These are phyloP conservation scores for Andrena cerasifolii DNA, from an alignment of 1,140 invertebrate species.

Conservation along the genomic window DNA sequence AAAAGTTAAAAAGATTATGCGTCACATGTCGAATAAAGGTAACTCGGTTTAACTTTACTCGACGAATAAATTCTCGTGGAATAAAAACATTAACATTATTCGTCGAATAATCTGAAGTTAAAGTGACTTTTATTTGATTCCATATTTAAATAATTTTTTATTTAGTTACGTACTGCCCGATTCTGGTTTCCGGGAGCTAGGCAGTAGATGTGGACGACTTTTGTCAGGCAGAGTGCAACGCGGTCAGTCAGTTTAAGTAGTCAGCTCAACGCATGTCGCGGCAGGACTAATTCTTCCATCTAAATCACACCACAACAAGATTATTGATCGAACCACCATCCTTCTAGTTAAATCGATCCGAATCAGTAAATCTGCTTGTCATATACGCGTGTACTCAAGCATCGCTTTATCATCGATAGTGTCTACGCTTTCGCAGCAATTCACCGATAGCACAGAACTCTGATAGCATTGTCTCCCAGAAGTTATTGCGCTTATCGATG, in stretches of 20 bases:
- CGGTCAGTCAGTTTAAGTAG: neutral
- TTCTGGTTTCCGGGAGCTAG: neutral
- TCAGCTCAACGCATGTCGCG: neutral
- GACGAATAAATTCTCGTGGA: no score
- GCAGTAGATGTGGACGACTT: neutral
- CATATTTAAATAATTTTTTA: no score
- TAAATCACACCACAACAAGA: neutral
- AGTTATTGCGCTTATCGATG: neutral
- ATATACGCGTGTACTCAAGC: neutral
- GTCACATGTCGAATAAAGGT: no score
- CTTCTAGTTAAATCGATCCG: neutral
- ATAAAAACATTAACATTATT: no score
- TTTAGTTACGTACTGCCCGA: no score
- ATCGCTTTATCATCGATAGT: no score
- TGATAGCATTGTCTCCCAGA: neutral
- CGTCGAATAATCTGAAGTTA: no score
- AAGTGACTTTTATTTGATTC: no score
- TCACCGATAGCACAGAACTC: no score
- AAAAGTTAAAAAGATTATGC: no score
- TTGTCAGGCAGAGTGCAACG: neutral
- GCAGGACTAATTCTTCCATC: slow-evolving; percentile 4
- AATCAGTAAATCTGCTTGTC: neutral
- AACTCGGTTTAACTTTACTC: no score
- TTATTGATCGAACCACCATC: neutral
- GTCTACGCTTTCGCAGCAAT: no score